Percentiles rank a stretch among this genome's conserved stretches.
Evolutionary conservation across 2,113 vertebrate genomes (phyloP).

Genomic region (Chionis minor): DNA sequence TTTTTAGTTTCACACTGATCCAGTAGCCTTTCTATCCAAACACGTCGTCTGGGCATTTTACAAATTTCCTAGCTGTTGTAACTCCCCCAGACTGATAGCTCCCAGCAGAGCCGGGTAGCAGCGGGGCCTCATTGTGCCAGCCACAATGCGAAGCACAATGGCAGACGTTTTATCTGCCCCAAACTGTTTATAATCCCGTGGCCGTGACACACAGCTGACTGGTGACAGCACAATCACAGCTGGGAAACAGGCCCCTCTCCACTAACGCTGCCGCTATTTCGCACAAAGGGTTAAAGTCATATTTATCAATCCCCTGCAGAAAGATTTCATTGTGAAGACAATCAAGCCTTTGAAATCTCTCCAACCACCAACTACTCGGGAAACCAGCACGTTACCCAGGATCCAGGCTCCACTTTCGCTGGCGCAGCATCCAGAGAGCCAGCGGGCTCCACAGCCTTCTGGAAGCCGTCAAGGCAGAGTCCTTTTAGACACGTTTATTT

Average conservation of each 20-base stretch:
- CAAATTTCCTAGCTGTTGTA: background rate
- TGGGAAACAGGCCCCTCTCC: background rate
- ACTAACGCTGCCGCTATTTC: background rate
- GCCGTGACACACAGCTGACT: background rate
- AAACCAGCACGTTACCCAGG: background rate
- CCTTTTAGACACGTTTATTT: background rate
- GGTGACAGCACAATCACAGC: background rate
- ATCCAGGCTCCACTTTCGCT: background rate
- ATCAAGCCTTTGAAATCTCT: background rate
- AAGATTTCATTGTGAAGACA: background rate
- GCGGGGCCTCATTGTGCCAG: background rate
- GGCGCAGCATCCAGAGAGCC: accelerated
- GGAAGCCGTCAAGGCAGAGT: background rate
- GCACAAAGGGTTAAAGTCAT: background rate
- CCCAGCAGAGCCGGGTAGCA: background rate
- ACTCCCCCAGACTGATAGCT: background rate
- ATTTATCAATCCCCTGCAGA: background rate
- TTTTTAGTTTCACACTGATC: background rate
- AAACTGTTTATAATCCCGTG: background rate
- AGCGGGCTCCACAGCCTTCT: background rate
- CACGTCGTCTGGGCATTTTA: background rate
- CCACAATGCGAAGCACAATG: background rate
- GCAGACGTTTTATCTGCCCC: background rate
- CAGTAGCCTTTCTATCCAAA: background rate
- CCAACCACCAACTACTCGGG: background rate